phyloP scores from a whole-genome alignment of 2,113 vertebrate species.

The Paradoxurus hermaphroditus region DNA sequence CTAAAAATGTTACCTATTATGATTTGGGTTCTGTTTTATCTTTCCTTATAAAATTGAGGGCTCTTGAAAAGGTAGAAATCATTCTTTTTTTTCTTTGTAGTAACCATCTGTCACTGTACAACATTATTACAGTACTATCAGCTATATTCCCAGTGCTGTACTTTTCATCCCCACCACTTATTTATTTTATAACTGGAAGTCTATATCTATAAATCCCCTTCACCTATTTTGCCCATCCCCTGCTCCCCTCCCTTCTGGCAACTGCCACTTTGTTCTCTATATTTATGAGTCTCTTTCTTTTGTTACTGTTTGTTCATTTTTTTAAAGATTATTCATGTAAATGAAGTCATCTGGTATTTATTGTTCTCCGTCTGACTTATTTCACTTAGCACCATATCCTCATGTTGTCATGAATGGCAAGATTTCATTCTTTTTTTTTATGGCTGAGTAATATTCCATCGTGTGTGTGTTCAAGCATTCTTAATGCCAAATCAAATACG shows the following conservation, averaged over 20 bases:
- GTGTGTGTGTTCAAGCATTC: not conserved
- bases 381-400: not conserved
- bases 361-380: not conserved
- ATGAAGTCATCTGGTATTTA: not conserved
- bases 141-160: not conserved
- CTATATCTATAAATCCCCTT: not conserved
- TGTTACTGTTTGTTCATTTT: not conserved
- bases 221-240: not conserved
- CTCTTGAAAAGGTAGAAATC: not conserved
- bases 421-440: not conserved
- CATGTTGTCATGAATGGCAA: not conserved
- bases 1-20: not conserved
- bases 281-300: not conserved
- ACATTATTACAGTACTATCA: not conserved
- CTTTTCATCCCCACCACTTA: not conserved
- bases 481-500: not conserved
- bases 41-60: not conserved
- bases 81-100: not conserved
- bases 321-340: not conserved
- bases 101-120: not conserved
- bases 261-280: not conserved
- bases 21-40: not conserved
- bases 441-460: not conserved
- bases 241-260: not conserved
- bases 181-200: not conserved